Evolutionary conservation across 2,888 invertebrate species (phyloP), one percentile per base, ranked within the genome.

Genomic region (Deilephila porcellus): DNA sequence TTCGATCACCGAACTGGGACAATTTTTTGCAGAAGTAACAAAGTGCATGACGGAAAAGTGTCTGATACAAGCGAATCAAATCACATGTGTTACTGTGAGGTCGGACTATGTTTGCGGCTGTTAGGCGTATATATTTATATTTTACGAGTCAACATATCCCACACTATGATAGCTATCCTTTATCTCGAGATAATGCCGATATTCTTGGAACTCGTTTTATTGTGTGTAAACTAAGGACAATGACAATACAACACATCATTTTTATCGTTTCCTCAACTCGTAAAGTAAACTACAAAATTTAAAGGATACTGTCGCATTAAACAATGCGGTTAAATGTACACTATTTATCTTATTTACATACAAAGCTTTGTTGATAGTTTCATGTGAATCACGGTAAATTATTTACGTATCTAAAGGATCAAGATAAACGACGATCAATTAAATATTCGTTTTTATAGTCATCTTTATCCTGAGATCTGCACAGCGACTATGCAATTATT

Each of bases 221-320:
- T 67, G 67, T 67, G 52, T 52, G 67, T 67, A 67, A 67, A 67
- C 67, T 67, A 67, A 67, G 63, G 63, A 67, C 67, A 67, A 52
- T 67, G 67, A 67, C 45, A 67, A 67, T 4, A 45, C 45, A 67
- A 67, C 60, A 60, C 60, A 60, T 71, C 71, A 64, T 67, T 59
- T 73, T 73, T 73, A 73, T 73, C 56, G 73, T 73, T 73, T 67
- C 73, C 73, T 67, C 56, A 59, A 67, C 60, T 73, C 73, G 67
- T 73, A 73, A 73, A 72, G 32, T 37, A 70, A 52, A 45, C 52
- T 70, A 53, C 53, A 56, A 71, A 45, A 56, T 56, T 32, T 71
- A 71, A 56, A 71, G 60, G 71, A 60, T 45, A 45, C 60, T 71
- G 25, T 45, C 60, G 20, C 60, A 71, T 37, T 34, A 60, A 37